A percentile compares a stretch with the other conserved stretches of the same genome.
phyloP scores from a whole-genome alignment of 64 coral and sea anemone genomes.

The Stichodactyla helianthus region DNA sequence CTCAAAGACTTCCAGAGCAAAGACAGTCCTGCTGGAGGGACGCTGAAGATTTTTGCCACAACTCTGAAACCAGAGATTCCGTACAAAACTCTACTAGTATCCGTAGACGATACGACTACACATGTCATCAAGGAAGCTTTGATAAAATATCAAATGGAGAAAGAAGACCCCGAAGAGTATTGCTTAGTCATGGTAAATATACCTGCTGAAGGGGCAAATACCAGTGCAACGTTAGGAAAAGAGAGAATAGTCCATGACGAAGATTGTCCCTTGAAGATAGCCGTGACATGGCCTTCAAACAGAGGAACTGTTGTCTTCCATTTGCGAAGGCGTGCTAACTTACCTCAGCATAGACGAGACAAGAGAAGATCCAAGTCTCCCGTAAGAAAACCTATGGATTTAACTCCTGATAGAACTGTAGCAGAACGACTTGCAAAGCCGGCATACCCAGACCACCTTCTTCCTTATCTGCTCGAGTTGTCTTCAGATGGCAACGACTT shows the following conservation, averaged over 20 bases:
- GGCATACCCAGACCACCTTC: conserved; percentile 61
- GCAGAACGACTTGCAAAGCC: conserved; percentile 60
- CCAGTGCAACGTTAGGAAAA: conserved; percentile 63
- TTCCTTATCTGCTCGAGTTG: conserved; percentile 75
- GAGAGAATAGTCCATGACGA: conserved; percentile 91
- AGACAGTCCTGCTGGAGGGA: conserved; percentile 71
- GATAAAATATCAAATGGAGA: conserved; percentile 85
- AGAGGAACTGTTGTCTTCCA: conserved; percentile 88
- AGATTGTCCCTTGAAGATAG: conserved; percentile 84
- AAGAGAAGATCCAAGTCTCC: conserved; percentile 81
- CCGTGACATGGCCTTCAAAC: conserved; percentile 82
- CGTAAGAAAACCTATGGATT: conserved; percentile 64
- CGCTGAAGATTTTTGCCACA: conserved; percentile 96
- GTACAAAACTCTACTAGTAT: conserved; percentile 91
- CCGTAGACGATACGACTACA: conserved; percentile 75
- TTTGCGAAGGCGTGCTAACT: conserved; percentile 72
- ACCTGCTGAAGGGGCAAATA: conserved; percentile 63
- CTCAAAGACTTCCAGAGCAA: conserved; percentile 81
- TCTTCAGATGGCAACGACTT: conserved; percentile 71
- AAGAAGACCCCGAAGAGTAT: conserved; percentile 89
- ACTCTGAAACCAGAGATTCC: conserved; percentile 94
- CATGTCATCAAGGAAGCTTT: conserved; percentile 88
- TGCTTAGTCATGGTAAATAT: conserved; percentile 95
- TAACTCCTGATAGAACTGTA: conserved; percentile 44
- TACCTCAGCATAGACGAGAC: conserved; percentile 74